Base-by-base conservation (phyloP, 1,140 invertebrate genomes). In the Ips nitidus region DNA sequence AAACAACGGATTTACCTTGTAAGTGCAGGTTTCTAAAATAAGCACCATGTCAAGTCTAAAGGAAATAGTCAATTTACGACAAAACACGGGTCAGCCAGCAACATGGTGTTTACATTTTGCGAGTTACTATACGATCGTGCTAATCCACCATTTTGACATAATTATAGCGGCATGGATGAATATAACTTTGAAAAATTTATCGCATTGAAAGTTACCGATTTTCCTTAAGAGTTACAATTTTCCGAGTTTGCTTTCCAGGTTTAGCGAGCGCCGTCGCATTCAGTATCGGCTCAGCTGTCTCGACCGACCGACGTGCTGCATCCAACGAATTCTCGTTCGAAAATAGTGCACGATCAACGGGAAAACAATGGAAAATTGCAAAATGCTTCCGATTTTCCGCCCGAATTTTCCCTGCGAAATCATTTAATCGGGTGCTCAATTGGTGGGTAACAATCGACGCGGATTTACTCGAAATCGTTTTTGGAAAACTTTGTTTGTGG, bases 201-300 rank as follows among this genome's bases (percentile, higher is more conserved):
- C 22, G 22, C 22, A 22, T 22, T 22, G 58, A n/a, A 52, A 62
- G 42, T 52, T 61, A 63, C 58, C 67, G 67, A 62, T 69, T 69
- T 69, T 69, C 60, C 59, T 8, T 38, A 59, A 60, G 7, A 52
- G 41, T 53, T 53, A 62, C 2, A 52, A 47, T 69, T 69, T 69
- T 53, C 67, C 45, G 58, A 47, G 50, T 57, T 38, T 40, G 50
- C 41, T 69, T 69, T 61, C 67, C 60, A 50, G 42, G 60, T 57
- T 56, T 38, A 22, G 52, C 41, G 52, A 61, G 67, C 67, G 67
- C 67, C 67, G 67, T 63, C 67, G 67, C 67, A 69, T 69, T 69
- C 43, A 69, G 67, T 69, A 37, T 55, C 59, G 52, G 60, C 67
- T 69, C 59, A 69, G 67, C 67, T 69, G 67, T 69, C 45, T 22